phyloP scores from a whole-genome alignment of 2,888 invertebrate species.

The Lithophane ornitopus region DNA sequence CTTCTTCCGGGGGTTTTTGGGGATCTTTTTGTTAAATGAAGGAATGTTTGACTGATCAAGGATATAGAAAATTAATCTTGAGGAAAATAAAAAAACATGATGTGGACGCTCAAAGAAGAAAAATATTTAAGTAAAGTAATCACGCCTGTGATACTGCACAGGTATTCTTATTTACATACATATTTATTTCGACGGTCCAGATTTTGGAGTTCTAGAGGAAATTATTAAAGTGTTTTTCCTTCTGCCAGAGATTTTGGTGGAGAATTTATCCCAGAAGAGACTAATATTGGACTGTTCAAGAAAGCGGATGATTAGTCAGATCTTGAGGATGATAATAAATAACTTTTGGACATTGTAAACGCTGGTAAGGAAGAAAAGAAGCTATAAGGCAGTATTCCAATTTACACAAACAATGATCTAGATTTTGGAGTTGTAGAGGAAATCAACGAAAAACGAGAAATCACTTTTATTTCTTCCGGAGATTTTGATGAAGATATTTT shows the following conservation, averaged over 20 bases:
- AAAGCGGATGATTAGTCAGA: too few species aligned
- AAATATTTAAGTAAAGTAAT: conserved; percentile 23
- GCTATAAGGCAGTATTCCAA: not conserved
- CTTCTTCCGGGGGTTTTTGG: not conserved
- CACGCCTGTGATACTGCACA: conserved; percentile 10
- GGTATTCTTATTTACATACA: not conserved
- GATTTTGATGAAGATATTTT: not conserved
- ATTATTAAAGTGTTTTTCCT: not conserved
- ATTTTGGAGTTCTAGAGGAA: not conserved
- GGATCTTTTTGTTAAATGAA: not conserved
- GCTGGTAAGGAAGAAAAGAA: not conserved
- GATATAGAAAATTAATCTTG: not conserved
- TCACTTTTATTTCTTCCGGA: not conserved
- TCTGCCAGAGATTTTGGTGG: not conserved
- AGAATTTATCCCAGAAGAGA: not conserved
- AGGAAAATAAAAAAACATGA: not conserved
- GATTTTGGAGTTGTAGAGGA: too few species aligned
- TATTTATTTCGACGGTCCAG: too few species aligned
- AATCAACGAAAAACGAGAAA: not conserved
- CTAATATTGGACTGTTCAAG: too few species aligned
- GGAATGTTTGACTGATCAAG: not conserved
- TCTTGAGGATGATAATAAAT: not conserved
- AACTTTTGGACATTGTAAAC: not conserved
- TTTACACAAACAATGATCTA: not conserved
- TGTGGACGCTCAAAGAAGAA: not conserved